Base-by-base conservation (phyloP, 2,113 vertebrate species). In the Chunga burmeisteri region DNA sequence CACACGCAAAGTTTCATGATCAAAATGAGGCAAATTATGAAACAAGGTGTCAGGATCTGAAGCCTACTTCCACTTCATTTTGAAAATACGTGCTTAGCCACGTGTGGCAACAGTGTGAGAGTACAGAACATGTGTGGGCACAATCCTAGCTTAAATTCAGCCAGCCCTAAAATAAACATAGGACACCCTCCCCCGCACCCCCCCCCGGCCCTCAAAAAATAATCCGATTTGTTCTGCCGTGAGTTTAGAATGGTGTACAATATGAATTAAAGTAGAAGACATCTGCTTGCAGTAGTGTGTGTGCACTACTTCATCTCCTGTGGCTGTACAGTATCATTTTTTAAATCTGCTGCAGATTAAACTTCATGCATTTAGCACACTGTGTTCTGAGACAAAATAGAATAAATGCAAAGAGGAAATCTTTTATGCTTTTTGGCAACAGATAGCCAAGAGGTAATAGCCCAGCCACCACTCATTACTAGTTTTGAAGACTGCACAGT, bases 311-410 rank as follows among this genome's bases (percentile, higher is more conserved):
- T 92, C 93, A 79, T 90, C 90, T 95, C 88, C 47, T 27, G 2
- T 40, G 79, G 14, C 67, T 40, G 36, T 34, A 56, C 59, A 17
- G 73, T 81, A 56, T 89, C 16, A 75, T 66, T 77, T 90, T 71
- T 71, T 63, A 90, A 93, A 94, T 95, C 94, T 94, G 82, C 77
- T 87, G 66, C 77, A 93, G 94, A 97, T 97, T 97, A 97, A 91
- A 93, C 53, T 92, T 86, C 36, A 36, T 90, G 34, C 93, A 88
- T 97, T 96, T 96, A 96, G 90, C 56, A 62, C 52, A 20, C n/a
- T 81, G n/a, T 74, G 62, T 74, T 80, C 83, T 62, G 87, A 82
- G 81, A 53, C 84, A 74, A 71, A 91, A 66, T 62, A 47, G 75
- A 95, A 61, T 84, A 93, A 92, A 83, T 32, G 68, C 65, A 75